Evolutionary conservation across 2,113 vertebrate species (phyloP), one percentile per base, ranked within the genome.

Genomic region (Indicator maculatus): DNA sequence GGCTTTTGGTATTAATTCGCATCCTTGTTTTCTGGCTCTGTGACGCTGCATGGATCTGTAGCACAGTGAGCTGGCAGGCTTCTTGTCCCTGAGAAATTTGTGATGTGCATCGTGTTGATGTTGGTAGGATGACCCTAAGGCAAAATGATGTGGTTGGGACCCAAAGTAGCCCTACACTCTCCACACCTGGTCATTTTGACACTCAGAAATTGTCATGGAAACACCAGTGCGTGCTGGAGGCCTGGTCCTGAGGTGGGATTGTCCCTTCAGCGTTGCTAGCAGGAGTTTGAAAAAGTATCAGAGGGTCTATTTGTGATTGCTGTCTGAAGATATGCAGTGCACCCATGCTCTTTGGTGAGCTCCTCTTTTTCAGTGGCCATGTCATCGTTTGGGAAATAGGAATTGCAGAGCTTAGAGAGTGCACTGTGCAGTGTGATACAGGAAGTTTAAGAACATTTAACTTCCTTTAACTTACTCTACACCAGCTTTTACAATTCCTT

Each of bases 91-190:
- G 33, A 16, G 58, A 13, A 5, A 26, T 8, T 2, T 11, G 26
- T 5, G 12, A 14, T 31, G 11, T 3, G 28, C 27, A 1, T 15
- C 2, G 2, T 14, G 8, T 7, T 7, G 45, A 39, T 0, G 5
- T 55, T 5, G 19, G 31, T 20, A 1, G 60, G 31, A 13, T 59
- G 72, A 59, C 24, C 33, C 19, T 52, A 6, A 6, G 50, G 44
- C 2, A 5, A 14, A 61, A 45, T 7, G 50, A 5, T 17, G 28
- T 2, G 31, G 12, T 18, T 11, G 33, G 39, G 16, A 24, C 60
- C 2, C 0, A 8, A 3, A 8, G 50, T 1, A 33, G 19, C 9
- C 1, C 58, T 36, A 1, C 4, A 2, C 3, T 12, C 56, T 36
- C 58, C 11, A 1, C 45, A 6, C 27, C 59, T 12, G 38, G 7